Conservation (phyloP, 2,113 vertebrate species). For the Trematomus loennbergii region DNA sequence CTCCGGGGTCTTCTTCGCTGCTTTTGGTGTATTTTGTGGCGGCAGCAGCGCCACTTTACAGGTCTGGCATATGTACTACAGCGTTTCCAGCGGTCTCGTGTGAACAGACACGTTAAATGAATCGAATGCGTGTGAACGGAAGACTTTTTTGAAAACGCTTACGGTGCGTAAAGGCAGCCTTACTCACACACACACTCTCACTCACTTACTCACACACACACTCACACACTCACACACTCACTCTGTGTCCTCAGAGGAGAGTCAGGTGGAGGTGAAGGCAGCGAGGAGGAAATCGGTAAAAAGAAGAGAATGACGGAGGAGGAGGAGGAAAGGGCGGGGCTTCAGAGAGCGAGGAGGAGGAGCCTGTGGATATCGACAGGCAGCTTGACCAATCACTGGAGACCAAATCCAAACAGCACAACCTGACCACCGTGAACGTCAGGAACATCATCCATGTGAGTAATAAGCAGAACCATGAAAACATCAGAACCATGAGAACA, state of each 20-base stretch:
- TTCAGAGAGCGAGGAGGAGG: constrained; percentile 55
- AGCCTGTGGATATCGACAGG: constrained; percentile 88
- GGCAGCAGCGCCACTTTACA: no score
- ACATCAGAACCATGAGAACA: no score
- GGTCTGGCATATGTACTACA: no score
- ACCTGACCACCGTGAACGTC: constrained; percentile 94
- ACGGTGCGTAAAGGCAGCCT: no score
- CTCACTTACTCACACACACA: background rate
- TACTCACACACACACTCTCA: background rate
- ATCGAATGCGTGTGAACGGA: no score
- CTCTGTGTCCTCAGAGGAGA: constrained; percentile 67
- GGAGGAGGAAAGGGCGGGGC: constrained; percentile 39
- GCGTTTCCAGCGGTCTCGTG: no score
- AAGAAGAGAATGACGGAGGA: constrained; percentile 53
- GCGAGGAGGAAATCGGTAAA: constrained; percentile 69
- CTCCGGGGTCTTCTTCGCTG: no score
- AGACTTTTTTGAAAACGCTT: no score
- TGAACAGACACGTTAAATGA: no score
- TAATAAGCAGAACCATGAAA: background rate
- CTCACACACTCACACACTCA: background rate
- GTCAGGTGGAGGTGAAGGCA: constrained; percentile 71
- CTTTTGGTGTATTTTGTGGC: no score
- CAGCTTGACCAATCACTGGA: constrained; percentile 92
- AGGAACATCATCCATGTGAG: constrained; percentile 96
- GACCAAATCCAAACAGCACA: constrained; percentile 94